phyloP scores from a whole-genome alignment of 2,888 invertebrate genomes.

The Ischnus inquisitorius region DNA sequence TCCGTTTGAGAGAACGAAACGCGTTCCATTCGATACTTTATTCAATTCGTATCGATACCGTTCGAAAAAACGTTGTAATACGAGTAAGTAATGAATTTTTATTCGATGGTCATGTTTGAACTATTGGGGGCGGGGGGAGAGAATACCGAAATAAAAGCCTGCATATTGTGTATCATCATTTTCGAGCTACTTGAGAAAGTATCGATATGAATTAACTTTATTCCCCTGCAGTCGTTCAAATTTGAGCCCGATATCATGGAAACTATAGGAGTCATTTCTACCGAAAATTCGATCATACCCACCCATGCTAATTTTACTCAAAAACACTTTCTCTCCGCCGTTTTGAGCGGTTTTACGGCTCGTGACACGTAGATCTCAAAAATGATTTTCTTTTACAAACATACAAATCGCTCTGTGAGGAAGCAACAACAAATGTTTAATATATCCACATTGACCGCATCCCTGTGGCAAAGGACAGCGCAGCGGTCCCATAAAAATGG shows the following conservation, averaged over 20 bases:
- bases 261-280: no score
- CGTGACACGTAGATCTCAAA: no score
- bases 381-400: background rate
- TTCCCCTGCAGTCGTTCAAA: no score
- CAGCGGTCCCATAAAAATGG: conserved; percentile 7
- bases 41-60: background rate
- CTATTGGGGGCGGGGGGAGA: background rate
- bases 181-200: no score
- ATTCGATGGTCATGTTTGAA: background rate
- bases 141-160: background rate
- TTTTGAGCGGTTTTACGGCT: no score
- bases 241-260: no score
- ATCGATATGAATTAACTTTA: no score
- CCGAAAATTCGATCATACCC: no score
- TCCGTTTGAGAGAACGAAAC: background rate
- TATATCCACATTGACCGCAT: background rate
- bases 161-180: background rate
- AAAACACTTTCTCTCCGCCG: no score
- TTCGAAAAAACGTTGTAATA: background rate
- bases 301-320: no score
- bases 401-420: background rate
- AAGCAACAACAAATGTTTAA: background rate
- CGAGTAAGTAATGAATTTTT: background rate
- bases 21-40: background rate
- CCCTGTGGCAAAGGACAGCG: background rate